A percentile compares a stretch with the other conserved stretches of the same genome.
These are phyloP conservation scores for Polydesmus complanatus DNA, from an alignment of 2,888 invertebrate genomes.

Conservation along the genomic window DNA sequence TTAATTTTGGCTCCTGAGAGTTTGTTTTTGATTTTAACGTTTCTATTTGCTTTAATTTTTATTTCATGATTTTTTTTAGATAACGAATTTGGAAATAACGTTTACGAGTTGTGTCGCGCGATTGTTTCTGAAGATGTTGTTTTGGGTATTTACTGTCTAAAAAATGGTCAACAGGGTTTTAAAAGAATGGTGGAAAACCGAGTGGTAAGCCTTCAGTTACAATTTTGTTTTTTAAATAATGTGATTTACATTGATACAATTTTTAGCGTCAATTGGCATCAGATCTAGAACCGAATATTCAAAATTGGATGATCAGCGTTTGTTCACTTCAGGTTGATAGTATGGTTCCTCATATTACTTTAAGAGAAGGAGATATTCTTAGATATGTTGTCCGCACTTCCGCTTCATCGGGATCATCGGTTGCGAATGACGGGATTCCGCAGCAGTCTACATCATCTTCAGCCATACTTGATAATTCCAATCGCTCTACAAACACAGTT, in stretches of 20 bases:
- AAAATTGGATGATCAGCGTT: constrained; percentile 30
- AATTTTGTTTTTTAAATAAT: constrained; percentile 19
- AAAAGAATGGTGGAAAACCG: constrained; percentile 30
- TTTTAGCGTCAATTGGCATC: constrained; percentile 28
- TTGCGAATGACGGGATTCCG: no score
- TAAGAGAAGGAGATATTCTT: constrained; percentile 21
- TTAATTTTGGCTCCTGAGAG: constrained; percentile 22
- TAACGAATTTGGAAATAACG: constrained; percentile 27
- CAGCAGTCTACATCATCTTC: no score
- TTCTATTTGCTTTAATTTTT: not conserved
- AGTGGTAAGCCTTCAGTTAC: no score
- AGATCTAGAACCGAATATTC: constrained; percentile 32
- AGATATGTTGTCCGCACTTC: constrained; percentile 21
- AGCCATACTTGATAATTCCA: no score
- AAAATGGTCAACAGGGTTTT: constrained; percentile 30
- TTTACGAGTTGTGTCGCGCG: constrained; percentile 27
- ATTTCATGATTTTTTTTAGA: not conserved
- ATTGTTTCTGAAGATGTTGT: constrained; percentile 30
- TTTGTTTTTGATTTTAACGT: not conserved
- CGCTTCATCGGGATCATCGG: constrained; percentile 4
- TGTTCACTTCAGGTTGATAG: constrained; percentile 23
- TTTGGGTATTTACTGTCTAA: constrained; percentile 31
- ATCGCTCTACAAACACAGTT: no score
- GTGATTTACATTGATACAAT: not conserved
- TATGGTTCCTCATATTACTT: constrained; percentile 20